Evolutionary conservation across 2,113 vertebrate species (phyloP).

Genomic region (Mionectes macconnelli): DNA sequence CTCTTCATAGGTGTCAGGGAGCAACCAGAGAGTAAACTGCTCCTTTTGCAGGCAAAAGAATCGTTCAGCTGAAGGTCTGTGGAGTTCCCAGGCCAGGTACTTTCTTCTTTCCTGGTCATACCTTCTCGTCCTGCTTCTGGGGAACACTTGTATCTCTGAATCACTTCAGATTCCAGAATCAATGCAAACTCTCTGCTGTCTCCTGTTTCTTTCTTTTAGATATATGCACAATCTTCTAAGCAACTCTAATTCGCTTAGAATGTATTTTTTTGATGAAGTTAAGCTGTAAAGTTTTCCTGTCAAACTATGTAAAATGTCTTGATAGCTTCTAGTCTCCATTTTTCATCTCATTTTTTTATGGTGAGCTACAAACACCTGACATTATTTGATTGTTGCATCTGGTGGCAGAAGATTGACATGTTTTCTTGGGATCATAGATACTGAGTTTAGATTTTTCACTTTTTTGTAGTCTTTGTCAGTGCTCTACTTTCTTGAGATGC

Average conservation of each 20-base stretch:
- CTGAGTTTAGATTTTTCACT: neutral
- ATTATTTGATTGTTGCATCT: neutral
- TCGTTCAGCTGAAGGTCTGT: neutral
- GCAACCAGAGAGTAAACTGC: neutral
- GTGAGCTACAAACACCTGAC: neutral
- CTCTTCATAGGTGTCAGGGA: slow-evolving; percentile 6
- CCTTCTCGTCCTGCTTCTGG: neutral
- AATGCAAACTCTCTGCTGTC: neutral
- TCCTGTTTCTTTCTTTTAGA: neutral
- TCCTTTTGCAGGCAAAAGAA: neutral
- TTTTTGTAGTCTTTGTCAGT: neutral
- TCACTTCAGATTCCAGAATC: neutral
- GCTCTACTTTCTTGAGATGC: neutral
- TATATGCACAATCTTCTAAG: neutral
- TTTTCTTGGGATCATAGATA: neutral
- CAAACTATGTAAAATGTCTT: neutral
- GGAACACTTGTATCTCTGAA: neutral
- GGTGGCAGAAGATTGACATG: neutral
- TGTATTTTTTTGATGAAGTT: neutral
- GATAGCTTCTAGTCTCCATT: neutral
- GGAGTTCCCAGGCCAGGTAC: neutral
- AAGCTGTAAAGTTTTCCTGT: neutral
- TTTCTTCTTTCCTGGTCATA: neutral
- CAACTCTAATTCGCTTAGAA: neutral
- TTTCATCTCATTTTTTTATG: neutral